Evolutionary conservation across 2,113 vertebrate species (phyloP).

Genomic region (Sylvia atricapilla): DNA sequence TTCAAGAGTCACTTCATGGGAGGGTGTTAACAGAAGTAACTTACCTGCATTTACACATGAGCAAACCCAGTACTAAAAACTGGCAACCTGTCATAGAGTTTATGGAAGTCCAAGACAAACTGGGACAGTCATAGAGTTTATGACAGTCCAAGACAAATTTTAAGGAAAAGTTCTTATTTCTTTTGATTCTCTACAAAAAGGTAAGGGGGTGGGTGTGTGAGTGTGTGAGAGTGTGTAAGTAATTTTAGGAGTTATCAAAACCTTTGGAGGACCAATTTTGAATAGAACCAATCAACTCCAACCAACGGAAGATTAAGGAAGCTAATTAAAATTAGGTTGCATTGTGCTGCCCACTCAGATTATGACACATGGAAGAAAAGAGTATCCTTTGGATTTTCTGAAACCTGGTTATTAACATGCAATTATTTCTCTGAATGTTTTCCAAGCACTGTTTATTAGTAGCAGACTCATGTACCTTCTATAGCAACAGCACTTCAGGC

Average conservation of each 20-base stretch:
- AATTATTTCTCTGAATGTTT: not conserved
- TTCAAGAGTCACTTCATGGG: not conserved
- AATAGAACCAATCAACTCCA: not conserved
- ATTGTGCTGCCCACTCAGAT: not conserved
- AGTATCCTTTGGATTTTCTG: not conserved
- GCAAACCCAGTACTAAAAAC: not conserved
- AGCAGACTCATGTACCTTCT: not conserved
- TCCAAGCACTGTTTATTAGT: not conserved
- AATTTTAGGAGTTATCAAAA: not conserved
- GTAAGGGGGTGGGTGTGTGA: rapidly evolving
- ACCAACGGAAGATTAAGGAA: not conserved
- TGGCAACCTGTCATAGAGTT: not conserved
- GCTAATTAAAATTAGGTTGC: not conserved
- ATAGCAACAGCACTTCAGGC: not conserved
- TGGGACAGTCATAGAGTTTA: not conserved
- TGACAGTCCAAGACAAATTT: not conserved
- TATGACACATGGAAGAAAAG: not conserved
- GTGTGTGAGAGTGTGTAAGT: rapidly evolving
- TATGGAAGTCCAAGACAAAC: too few species aligned
- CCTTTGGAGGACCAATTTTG: not conserved
- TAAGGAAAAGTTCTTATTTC: not conserved
- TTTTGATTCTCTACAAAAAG: not conserved
- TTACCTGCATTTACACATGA: not conserved
- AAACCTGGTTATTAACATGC: not conserved
- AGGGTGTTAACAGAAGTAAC: not conserved